A percentile compares a stretch with the other conserved stretches of the same genome.
Conservation (phyloP, 2,113 vertebrate species). For the Oreochromis niloticus region DNA sequence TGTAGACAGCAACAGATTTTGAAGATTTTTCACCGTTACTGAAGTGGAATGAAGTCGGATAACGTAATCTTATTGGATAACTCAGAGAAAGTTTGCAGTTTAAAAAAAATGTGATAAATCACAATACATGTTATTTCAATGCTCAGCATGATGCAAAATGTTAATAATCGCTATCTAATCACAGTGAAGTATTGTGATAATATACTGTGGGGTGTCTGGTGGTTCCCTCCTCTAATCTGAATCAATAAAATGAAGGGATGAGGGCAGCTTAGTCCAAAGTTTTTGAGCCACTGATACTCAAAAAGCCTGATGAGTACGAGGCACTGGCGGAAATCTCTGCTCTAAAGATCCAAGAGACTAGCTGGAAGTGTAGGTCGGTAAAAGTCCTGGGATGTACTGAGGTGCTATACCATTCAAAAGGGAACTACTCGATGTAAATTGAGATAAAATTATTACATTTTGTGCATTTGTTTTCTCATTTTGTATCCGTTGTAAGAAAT, state of each 20-base stretch:
- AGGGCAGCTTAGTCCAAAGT: accelerated
- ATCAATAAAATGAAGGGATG: not conserved
- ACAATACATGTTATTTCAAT: not conserved
- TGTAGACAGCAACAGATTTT: not conserved
- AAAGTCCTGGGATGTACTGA: not conserved
- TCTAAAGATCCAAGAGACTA: accelerated
- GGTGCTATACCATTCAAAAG: not conserved
- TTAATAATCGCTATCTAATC: not conserved
- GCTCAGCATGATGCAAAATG: not conserved
- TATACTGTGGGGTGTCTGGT: not conserved
- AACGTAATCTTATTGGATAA: not conserved
- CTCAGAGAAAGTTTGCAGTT: not conserved
- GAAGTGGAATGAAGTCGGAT: not conserved
- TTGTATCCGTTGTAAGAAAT: not conserved
- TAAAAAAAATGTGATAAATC: not conserved
- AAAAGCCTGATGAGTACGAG: accelerated
- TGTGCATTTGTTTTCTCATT: not conserved
- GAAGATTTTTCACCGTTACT: not conserved
- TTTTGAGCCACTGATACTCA: not conserved
- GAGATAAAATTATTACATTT: not conserved
- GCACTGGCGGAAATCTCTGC: not conserved
- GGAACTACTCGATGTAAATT: not conserved
- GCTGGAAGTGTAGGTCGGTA: not conserved
- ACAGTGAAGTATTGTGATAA: not conserved
- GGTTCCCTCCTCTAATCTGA: not conserved